Evolutionary conservation across 2,888 invertebrate species (phyloP), one percentile per base, ranked within the genome.

Genomic region (Sabellastarte sp.): DNA sequence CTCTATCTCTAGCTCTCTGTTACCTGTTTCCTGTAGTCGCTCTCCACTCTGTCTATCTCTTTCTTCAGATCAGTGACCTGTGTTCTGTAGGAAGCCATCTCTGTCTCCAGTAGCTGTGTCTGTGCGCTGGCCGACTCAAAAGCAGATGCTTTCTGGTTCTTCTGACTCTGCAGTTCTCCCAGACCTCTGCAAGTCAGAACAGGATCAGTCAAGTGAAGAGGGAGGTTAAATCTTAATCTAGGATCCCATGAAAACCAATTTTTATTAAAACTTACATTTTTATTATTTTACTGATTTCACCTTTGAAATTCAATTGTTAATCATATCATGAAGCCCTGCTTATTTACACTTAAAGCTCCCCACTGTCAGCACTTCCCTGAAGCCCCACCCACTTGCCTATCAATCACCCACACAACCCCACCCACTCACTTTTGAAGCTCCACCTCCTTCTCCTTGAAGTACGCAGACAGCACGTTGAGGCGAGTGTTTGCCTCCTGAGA

Each of bases 391-490:
- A n/a, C n/a, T n/a, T n/a, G n/a, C n/a, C n/a, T n/a, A n/a, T n/a
- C n/a, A n/a, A n/a, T n/a, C n/a, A n/a, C n/a, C n/a, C n/a, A n/a
- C n/a, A n/a, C n/a, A n/a, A n/a, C n/a, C n/a, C 10, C 53, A 15
- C 28, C 5, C 26, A 61, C 71, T 62, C 66, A 83, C 83, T 76
- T 80, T 64, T 93, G 89, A 57, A 94, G 86, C 83, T 93, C 91
- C 20, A 89, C 87, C 84, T 95, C 95, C 75, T 92, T 90, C 71
- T 95, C 93, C 77, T 93, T 92, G 85, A 95, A 95, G 83, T 94
- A 95, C 78, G 90, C 90, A 0, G 92, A 90, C 51, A 95, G 86
- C 1, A 95, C 93, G 78, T 92, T 92, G 1, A 95, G 87, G 74
- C 92, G 89, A 0, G 93, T 93, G 74, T 89, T 87, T 0, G 93